Evolutionary conservation across 2,797 vertebrate genomes (phyloP).

Genomic region (Carapus acus): DNA sequence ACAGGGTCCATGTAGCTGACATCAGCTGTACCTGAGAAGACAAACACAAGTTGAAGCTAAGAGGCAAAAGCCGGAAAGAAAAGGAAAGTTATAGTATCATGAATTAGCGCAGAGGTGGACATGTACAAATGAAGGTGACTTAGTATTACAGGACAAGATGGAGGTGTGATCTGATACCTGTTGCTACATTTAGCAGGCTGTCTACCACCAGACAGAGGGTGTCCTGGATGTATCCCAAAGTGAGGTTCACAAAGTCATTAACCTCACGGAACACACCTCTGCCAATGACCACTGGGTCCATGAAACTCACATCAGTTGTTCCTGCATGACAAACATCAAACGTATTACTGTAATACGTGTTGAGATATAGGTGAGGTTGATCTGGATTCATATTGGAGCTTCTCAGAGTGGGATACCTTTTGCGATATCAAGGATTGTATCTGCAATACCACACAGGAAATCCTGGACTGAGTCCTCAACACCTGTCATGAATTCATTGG

Average conservation of each 20-base stretch:
- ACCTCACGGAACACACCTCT: slow-evolving; percentile 39
- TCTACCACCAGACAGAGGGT: slow-evolving; percentile 44
- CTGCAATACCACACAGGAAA: slow-evolving; percentile 48
- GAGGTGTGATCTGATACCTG: slow-evolving; percentile 42
- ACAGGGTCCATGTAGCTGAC: slow-evolving; percentile 59
- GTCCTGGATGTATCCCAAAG: slow-evolving; percentile 33
- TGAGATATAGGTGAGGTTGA: not conserved
- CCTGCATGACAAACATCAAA: slow-evolving; percentile 44
- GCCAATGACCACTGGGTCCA: slow-evolving; percentile 56
- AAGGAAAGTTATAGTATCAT: too few relatives aligned
- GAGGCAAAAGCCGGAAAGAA: too few relatives aligned
- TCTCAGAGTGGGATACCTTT: slow-evolving; percentile 51
- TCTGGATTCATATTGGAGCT: not conserved
- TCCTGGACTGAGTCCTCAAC: slow-evolving; percentile 44
- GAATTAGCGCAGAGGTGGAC: too few relatives aligned
- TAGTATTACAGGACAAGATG: too few relatives aligned
- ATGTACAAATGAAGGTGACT: too few relatives aligned
- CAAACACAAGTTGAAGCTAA: slow-evolving; percentile 17
- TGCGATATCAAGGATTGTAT: slow-evolving; percentile 50
- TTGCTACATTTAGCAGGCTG: slow-evolving; percentile 39
- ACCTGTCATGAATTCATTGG: slow-evolving; percentile 46
- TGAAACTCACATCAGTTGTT: slow-evolving; percentile 48
- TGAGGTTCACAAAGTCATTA: slow-evolving; percentile 39
- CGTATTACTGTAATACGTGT: too few relatives aligned
- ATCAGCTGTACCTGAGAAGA: slow-evolving; percentile 50